Percentiles rank a stretch among this genome's conserved stretches.
These are phyloP conservation scores for Drosophila anomelani DNA, from an alignment of 2,888 invertebrate genomes.

Conservation along the genomic window DNA sequence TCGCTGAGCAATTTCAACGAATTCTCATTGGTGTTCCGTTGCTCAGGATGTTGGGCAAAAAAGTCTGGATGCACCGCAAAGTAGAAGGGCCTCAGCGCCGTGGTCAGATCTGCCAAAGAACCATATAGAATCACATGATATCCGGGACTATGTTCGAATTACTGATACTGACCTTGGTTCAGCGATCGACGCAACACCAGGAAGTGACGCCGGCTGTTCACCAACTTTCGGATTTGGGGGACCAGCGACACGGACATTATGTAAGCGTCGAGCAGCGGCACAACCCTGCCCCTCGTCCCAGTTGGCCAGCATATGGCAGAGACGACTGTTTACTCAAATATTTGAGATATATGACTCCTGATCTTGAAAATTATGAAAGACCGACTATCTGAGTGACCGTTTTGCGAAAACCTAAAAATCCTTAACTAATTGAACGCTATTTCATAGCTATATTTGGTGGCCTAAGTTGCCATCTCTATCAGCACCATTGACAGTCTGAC, in stretches of 20 bases:
- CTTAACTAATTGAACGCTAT: not conserved
- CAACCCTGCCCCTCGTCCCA: slow-evolving; percentile 34
- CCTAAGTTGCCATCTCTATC: not conserved
- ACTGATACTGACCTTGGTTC: slow-evolving; percentile 83
- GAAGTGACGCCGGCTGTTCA: slow-evolving; percentile 14
- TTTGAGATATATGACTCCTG: slow-evolving; percentile 39
- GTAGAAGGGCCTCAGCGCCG: slow-evolving; percentile 96
- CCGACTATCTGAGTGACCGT: slow-evolving; percentile 14
- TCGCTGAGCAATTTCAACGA: slow-evolving; percentile 95
- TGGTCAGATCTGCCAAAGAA: slow-evolving; percentile 90
- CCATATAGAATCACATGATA: slow-evolving; percentile 16
- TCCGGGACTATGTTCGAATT: not conserved
- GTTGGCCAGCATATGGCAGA: slow-evolving; percentile 38
- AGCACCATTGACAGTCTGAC: not conserved
- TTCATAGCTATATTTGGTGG: not conserved
- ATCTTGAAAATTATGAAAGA: slow-evolving; percentile 47
- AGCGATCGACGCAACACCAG: slow-evolving; percentile 76
- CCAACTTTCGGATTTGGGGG: slow-evolving; percentile 25
- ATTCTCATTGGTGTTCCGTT: slow-evolving; percentile 95
- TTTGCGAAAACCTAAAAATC: not conserved
- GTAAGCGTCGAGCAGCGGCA: slow-evolving; percentile 52
- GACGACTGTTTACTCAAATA: slow-evolving; percentile 18
- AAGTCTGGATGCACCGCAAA: slow-evolving; percentile 98
- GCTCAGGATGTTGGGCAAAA: slow-evolving; percentile 95
- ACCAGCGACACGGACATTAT: slow-evolving; percentile 58